Evolutionary conservation across 2,113 vertebrate species (phyloP), one percentile per base, ranked within the genome.

Genomic region (Onychostruthus taczanowskii): DNA sequence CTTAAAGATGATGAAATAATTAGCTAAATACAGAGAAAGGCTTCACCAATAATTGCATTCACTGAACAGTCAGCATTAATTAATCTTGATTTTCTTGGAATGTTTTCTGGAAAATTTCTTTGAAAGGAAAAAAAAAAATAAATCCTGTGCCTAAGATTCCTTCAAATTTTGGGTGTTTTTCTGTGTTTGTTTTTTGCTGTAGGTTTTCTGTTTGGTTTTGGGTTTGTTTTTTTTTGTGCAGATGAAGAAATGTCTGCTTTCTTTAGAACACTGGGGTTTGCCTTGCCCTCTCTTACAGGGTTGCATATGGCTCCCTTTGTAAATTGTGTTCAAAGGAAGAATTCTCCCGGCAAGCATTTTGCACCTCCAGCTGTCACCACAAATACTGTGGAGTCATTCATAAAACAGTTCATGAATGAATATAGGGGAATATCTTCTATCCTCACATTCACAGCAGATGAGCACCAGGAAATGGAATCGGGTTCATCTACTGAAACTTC

Each of bases 321-420:
- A 89, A 80, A 80, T 74, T 80, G 55, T 84, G 62, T 90, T 90
- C 61, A 89, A 90, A 91, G 73, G 80, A 84, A 80, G 46, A 85
- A 81, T 84, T 90, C 83, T 94, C 31, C 84, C 88, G 78, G 63
- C 77, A 92, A 81, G 77, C 33, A 17, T 80, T 95, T 92, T 83
- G 27, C 44, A 61, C 30, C 80, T 95, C 68, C 59, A 92, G 92
- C 78, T 96, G 85, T 87, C 88, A 91, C 82, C 55, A 58, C 43
- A 83, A 85, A 70, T 69, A 93, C 79, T 80, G 49, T 50, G 49
- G 62, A 87, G 69, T 94, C 84, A 87, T 91, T 95, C 87, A 80
- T 81, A 87, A 77, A 91, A 43, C 33, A 46, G 37, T 49, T 89
- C 21, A 43, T 92, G 89, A 90, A 94, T 92, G 44, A 93, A 35